phyloP scores from a whole-genome alignment of 64 coral and sea anemone genomes.

The Montipora efflorescens region DNA sequence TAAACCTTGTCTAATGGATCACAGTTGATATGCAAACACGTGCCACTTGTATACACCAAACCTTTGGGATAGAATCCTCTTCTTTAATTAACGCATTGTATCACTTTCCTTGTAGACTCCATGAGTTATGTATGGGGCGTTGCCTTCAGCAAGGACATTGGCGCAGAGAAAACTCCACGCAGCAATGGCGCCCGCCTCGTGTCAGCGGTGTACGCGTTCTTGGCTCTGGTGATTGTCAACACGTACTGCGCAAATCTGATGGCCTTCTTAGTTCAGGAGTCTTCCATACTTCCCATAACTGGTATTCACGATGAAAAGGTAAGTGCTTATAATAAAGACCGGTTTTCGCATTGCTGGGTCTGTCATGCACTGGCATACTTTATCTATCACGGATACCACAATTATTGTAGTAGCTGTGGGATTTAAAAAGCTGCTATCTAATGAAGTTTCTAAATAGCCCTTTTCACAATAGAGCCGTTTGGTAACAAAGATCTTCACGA shows the following conservation, averaged over 20 bases:
- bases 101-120: slow-evolving; percentile 53
- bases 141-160: slow-evolving; percentile 79
- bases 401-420: too few relatives aligned
- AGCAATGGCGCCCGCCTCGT: slow-evolving; percentile 73
- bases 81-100: not conserved
- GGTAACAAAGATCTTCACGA: too few relatives aligned
- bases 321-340: not conserved
- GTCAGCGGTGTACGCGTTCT: slow-evolving; percentile 66
- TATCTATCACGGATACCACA: too few relatives aligned
- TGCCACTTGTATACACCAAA: not conserved
- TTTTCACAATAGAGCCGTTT: too few relatives aligned
- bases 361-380: too few relatives aligned
- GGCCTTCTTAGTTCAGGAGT: slow-evolving; percentile 64
- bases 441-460: too few relatives aligned
- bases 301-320: slow-evolving; percentile 67
- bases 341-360: too few relatives aligned
- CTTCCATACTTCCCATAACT: slow-evolving; percentile 45
- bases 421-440: too few relatives aligned
- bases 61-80: not conserved
- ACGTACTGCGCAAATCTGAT: slow-evolving; percentile 78
- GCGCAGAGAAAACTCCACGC: slow-evolving; percentile 63
- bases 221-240: slow-evolving; percentile 75
- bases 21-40: not conserved
- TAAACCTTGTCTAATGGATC: not conserved
- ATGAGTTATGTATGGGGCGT: slow-evolving; percentile 86